Evolutionary conservation across 1,140 invertebrate genomes (phyloP), one percentile per base, ranked within the genome.

Genomic region (Brachionus koreanus): DNA sequence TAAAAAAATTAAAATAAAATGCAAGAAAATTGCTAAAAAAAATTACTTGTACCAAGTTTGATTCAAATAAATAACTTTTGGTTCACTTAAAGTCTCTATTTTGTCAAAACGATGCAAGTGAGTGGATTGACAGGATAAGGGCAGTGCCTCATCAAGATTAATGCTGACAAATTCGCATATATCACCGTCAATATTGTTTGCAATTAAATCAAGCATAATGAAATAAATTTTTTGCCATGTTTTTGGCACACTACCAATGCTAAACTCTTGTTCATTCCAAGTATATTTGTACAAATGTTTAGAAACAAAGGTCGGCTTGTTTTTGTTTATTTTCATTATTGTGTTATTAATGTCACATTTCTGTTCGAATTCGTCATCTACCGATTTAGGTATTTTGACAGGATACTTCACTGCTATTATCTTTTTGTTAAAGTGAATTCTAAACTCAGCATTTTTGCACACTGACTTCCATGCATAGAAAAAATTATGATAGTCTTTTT

Each of bases 31-130:
- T n/a, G n/a, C n/a, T n/a, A n/a, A n/a, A n/a, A n/a, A 74, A 74
- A 25, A 12, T 74, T 39, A 79, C 76, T 65, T 79, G 76, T 61
- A 79, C 76, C 76, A 79, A n/a, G 76, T 65, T 39, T 61, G 29
- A 16, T 79, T 79, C 29, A 79, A 39, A 65, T 39, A 79, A 25
- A 79, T 79, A 19, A 65, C 49, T 61, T 79, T 79, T 1, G 76
- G 49, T 5, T 79, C 76, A 43, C 76, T 79, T 16, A 37, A 19
- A 37, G 76, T 79, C 25, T 79, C 76, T 49, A 79, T 79, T 23
- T 57, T 61, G 16, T 79, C 76, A 16, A 79, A 79, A 12, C 33
- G 52, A 43, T 79, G 76, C 33, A 79, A 61, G 57, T 79, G 76
- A 61, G 76, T 79, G 9, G 76, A 79, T 19, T 79, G 16, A 16